Conservation (phyloP, 2,888 invertebrate genomes). For the Nomada fabriciana region DNA sequence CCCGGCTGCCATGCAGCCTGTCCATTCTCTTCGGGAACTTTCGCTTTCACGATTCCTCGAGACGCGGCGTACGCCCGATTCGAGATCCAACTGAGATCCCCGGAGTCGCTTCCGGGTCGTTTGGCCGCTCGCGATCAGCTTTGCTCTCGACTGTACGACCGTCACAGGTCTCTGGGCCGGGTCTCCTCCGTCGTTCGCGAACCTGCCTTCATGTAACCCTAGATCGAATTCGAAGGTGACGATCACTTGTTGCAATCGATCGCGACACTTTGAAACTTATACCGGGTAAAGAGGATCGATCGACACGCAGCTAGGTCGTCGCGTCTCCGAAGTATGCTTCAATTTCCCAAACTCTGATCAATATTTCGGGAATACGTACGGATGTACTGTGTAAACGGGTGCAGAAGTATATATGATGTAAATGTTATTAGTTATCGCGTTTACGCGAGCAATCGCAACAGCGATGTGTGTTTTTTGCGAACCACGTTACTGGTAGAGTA, state of each 20-base stretch:
- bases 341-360: no score
- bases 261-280: neutral
- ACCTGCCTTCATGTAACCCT: slow-evolving; percentile 34
- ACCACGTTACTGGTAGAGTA: no score
- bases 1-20: slow-evolving; percentile 18
- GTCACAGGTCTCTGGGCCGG: slow-evolving; percentile 35
- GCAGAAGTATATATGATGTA: no score
- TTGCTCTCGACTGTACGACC: neutral
- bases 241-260: slow-evolving; percentile 35
- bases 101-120: slow-evolving; percentile 41
- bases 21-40: slow-evolving; percentile 62
- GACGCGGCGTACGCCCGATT: slow-evolving; percentile 9
- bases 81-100: slow-evolving; percentile 42
- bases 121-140: neutral
- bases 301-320: no score
- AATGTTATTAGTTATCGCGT: no score
- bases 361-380: no score
- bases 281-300: no score
- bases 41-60: slow-evolving; percentile 64
- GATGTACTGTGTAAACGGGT: no score
- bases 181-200: slow-evolving; percentile 24
- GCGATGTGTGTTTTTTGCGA: no score
- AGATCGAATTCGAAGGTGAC: slow-evolving; percentile 31
- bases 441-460: no score
- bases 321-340: no score